Evolutionary conservation across 2,113 vertebrate species (phyloP).

Genomic region (Prietella phreatophila): DNA sequence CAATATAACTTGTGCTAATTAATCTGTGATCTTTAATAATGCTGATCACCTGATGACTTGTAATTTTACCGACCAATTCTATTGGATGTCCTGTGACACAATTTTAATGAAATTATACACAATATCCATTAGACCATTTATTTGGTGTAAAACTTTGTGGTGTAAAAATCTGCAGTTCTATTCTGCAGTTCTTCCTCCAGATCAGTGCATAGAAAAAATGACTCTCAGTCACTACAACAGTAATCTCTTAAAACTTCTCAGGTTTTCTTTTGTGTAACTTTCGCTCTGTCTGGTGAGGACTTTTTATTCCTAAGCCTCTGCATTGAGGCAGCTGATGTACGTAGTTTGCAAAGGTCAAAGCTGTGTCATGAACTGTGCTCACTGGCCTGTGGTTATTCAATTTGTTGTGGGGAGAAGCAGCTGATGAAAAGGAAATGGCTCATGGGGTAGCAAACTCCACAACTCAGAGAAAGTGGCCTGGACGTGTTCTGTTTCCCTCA

Average conservation of each 20-base stretch:
- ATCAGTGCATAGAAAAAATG: not conserved
- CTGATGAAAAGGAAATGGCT: slow-evolving; percentile 30
- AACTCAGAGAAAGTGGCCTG: slow-evolving; percentile 25
- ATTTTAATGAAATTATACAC: not conserved
- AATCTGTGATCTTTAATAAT: not conserved
- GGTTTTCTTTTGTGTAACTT: slow-evolving; percentile 8
- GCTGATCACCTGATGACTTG: not conserved
- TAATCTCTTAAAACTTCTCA: not conserved
- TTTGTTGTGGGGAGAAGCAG: slow-evolving; percentile 34
- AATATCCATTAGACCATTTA: not conserved
- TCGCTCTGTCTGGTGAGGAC: not conserved
- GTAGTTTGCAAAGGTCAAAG: slow-evolving; percentile 34
- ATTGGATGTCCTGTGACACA: not conserved
- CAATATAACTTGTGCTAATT: not conserved
- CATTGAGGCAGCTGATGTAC: not conserved
- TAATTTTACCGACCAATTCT: not conserved
- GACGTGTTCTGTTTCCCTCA: slow-evolving; percentile 50
- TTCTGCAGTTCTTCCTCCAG: not conserved
- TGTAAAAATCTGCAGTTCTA: not conserved
- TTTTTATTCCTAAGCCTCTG: slow-evolving; percentile 18
- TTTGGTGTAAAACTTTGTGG: not conserved
- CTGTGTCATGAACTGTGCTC: slow-evolving; percentile 31
- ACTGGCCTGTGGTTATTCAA: slow-evolving; percentile 44
- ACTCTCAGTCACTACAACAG: not conserved
- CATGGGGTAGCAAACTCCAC: not conserved